Evolutionary conservation across 35 echinoderm and acorn worm genomes (phyloP).

Genomic region (Ptychodera flava): DNA sequence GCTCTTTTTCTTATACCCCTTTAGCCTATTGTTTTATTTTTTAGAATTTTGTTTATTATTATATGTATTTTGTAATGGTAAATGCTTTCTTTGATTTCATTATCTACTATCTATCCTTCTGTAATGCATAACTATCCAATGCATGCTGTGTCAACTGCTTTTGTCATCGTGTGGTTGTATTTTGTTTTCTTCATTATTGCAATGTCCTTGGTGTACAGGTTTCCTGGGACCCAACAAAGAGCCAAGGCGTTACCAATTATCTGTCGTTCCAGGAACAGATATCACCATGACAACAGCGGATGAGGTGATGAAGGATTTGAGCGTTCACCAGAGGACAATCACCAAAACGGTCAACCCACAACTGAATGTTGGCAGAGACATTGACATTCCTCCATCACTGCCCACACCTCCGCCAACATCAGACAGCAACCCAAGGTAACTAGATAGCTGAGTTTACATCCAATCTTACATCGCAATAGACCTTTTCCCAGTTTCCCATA

Average conservation of each 20-base stretch:
- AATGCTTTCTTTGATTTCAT: too few species aligned
- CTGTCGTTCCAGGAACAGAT: slow-evolving; percentile 29
- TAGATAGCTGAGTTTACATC: too few species aligned
- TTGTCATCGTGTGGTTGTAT: background rate
- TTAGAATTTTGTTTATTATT: too few species aligned
- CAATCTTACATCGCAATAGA: too few species aligned
- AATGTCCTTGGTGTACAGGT: background rate
- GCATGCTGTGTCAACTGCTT: too few species aligned
- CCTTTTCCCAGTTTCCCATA: too few species aligned
- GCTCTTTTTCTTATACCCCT: too few species aligned
- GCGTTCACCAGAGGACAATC: slow-evolving; percentile 95
- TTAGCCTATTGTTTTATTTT: too few species aligned
- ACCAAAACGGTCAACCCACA: slow-evolving; percentile 92
- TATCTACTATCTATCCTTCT: too few species aligned
- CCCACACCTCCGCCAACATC: slow-evolving; percentile 47
- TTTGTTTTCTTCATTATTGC: background rate
- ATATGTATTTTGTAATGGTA: too few species aligned
- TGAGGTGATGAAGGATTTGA: slow-evolving; percentile 95
- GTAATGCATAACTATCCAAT: too few species aligned
- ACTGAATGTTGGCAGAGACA: slow-evolving; percentile 20
- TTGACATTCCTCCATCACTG: slow-evolving; percentile 29
- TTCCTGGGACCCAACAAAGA: background rate
- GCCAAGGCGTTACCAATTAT: background rate
- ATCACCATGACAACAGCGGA: slow-evolving; percentile 90
- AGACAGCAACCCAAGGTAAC: background rate